Percentiles rank a stretch among this genome's conserved stretches.
Evolutionary conservation across 1,140 invertebrate genomes (phyloP).

Genomic region (Brachionus sp.): DNA sequence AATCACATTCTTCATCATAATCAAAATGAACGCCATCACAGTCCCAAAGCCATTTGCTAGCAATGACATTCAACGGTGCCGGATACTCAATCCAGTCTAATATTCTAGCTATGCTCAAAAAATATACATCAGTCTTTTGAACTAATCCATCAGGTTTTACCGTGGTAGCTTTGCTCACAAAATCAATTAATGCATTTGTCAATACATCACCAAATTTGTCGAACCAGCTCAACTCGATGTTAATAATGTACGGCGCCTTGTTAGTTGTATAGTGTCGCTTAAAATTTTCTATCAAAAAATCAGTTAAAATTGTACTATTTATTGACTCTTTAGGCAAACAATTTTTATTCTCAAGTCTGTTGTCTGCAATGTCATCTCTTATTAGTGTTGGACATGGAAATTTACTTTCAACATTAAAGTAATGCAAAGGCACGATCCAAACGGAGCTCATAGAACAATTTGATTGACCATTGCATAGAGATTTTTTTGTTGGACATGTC

Average conservation of each 20-base stretch:
- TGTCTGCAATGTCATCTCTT: constrained; percentile 1
- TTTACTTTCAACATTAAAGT: constrained; percentile 26
- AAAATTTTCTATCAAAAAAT: not conserved
- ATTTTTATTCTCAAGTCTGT: not conserved
- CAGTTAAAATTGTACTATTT: not conserved
- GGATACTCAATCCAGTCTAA: constrained; percentile 44
- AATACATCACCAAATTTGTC: not conserved
- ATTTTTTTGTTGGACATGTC: constrained; percentile 33
- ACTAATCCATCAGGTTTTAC: not conserved
- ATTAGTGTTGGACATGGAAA: constrained; percentile 26
- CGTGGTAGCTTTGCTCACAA: not conserved
- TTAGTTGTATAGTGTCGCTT: constrained; percentile 22
- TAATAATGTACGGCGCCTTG: constrained; percentile 25
- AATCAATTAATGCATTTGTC: not conserved
- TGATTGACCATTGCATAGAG: not conserved
- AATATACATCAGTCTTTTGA: not conserved
- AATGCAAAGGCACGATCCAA: constrained; percentile 34
- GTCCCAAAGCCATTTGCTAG: constrained; percentile 2
- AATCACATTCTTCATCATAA: constrained; percentile 44
- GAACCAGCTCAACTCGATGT: constrained; percentile 31
- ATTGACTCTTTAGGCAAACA: not conserved
- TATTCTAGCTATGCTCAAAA: constrained; percentile 11
- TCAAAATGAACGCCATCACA: constrained; percentile 33
- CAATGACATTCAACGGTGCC: not conserved
- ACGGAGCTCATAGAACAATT: constrained; percentile 27